Evolutionary conservation across 2,888 invertebrate species (phyloP).

Genomic region (Cryptocephalus moraei): DNA sequence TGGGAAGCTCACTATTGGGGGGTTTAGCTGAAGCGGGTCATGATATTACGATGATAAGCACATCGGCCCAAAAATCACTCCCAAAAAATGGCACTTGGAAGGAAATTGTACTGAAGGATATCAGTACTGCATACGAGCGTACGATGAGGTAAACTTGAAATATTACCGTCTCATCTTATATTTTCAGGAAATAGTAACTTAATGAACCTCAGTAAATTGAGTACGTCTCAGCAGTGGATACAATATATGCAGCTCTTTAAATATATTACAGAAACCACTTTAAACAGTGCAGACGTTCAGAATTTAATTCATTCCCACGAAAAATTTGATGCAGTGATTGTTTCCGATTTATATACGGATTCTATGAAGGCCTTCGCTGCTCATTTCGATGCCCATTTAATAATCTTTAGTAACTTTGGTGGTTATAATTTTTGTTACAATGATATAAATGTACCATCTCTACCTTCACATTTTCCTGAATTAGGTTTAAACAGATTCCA

Average conservation of each 20-base stretch:
- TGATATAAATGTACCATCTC: no score
- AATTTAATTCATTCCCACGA: constrained; percentile 27
- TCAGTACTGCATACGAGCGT: no score
- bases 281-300: constrained; percentile 30
- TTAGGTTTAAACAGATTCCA: background rate
- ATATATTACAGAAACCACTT: constrained; percentile 8
- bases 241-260: no score
- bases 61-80: constrained; percentile 13
- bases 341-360: constrained; percentile 41
- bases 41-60: constrained; percentile 20
- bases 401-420: constrained; percentile 25
- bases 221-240: no score
- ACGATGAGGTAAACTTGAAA: no score
- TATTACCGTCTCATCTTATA: no score
- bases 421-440: no score
- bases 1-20: constrained; percentile 17
- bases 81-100: constrained; percentile 9
- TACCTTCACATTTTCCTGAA: background rate
- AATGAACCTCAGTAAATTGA: no score
- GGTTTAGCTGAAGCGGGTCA: constrained; percentile 21
- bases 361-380: constrained; percentile 32
- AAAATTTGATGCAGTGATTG: constrained; percentile 30
- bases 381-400: constrained; percentile 28
- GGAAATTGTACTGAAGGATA: constrained; percentile 21
- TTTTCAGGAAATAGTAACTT: no score